phyloP scores from a whole-genome alignment of 64 coral and sea anemone species.

The Dendrophyllia cribrosa region DNA sequence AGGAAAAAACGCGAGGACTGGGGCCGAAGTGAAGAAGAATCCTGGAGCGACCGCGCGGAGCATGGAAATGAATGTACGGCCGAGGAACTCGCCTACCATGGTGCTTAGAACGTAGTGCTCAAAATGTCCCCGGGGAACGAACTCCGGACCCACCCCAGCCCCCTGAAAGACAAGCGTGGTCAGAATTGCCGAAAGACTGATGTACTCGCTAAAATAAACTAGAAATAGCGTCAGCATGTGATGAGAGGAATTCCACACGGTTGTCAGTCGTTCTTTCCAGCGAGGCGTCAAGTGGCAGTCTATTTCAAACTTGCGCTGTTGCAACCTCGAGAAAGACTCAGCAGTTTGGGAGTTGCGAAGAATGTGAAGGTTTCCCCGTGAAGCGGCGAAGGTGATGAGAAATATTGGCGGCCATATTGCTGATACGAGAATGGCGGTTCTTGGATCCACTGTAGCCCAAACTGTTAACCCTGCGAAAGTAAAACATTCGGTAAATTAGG shows the following conservation, averaged over 20 bases:
- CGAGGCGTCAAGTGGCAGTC: neutral
- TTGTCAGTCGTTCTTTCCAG: constrained; percentile 25
- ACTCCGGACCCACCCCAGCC: constrained; percentile 39
- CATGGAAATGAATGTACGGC: constrained; percentile 77
- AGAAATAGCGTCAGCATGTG: constrained; percentile 63
- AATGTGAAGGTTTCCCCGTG: constrained; percentile 1
- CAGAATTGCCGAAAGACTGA: constrained; percentile 65
- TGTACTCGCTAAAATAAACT: constrained; percentile 69
- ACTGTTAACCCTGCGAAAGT: constrained; percentile 66
- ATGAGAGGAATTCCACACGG: constrained; percentile 52
- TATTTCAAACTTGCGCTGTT: constrained; percentile 14
- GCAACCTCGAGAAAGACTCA: neutral
- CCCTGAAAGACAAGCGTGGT: constrained; percentile 64
- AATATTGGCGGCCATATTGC: constrained; percentile 76
- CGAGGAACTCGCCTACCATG: constrained; percentile 85
- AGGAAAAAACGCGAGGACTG: constrained; percentile 54
- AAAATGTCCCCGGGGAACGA: constrained; percentile 66
- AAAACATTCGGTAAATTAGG: neutral
- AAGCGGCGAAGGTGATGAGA: constrained; percentile 64
- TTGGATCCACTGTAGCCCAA: constrained; percentile 71
- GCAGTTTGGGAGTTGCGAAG: neutral
- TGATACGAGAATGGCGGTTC: constrained; percentile 51
- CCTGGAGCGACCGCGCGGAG: constrained; percentile 48
- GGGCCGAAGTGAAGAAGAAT: constrained; percentile 39
- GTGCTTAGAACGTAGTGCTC: constrained; percentile 80